Evolutionary conservation across 2,113 vertebrate species (phyloP), one percentile per base, ranked within the genome.

Genomic region (Delphinus delphis): DNA sequence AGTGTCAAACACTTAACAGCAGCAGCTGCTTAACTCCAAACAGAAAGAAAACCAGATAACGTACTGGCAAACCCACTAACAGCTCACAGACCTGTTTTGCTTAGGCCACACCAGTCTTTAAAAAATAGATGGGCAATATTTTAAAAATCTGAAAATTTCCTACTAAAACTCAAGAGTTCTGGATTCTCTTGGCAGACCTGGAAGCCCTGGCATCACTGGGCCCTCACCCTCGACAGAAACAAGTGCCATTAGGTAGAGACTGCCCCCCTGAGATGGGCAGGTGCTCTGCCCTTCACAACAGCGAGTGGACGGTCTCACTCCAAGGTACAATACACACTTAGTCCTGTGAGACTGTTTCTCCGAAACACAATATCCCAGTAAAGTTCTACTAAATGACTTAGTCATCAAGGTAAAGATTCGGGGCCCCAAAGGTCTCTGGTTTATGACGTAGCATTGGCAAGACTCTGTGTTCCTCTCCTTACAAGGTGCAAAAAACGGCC

Each of bases 81-180:
- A 10, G 53, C 31, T 47, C 62, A 7, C 33, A 55, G 23, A 38
- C 82, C 23, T n/a, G 53, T 44, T 62, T 11, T 41, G 12, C 53
- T n/a, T 60, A 87, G 67, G 62, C 31, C 44, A 4, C 1, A 4
- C 0, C 2, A 8, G 38, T n/a, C 73, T 79, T 71, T 60, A 13
- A 73, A 88, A 73, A 74, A n/a, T 9, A 63, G 21, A 88, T 1
- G 58, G 26, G 38, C 33, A 60, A 4, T 63, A 76, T 58, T 83
- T 92, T n/a, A 11, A 63, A 95, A 67, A 70, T 28, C 82, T 74
- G 58, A 67, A 84, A 74, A 68, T 41, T 28, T 93, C 41, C 8
- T 26, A 58, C 6, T 18, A 55, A 73, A n/a, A 65, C 68, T 44
- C 62, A 33, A 33, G 74, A 65, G 50, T 83, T 84, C 33, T 38